Conservation (phyloP, 2,797 vertebrate genomes). For the Acipenser transmontanus region DNA sequence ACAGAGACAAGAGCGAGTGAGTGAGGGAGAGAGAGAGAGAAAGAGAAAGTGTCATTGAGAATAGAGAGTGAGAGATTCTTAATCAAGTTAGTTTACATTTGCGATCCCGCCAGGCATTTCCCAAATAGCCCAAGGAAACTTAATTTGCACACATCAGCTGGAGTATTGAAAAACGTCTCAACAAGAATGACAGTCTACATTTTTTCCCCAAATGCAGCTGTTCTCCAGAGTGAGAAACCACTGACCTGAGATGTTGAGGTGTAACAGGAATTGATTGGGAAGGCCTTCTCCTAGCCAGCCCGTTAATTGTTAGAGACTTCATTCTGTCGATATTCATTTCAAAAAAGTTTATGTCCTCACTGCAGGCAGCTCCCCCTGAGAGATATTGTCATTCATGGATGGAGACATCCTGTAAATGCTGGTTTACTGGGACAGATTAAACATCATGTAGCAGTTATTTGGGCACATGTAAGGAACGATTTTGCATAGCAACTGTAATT, state of each 20-base stretch:
- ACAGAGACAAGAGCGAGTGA: too few species aligned
- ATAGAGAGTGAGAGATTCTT: too few species aligned
- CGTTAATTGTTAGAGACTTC: not conserved
- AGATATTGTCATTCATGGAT: not conserved
- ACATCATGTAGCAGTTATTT: not conserved
- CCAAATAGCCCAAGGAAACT: not conserved
- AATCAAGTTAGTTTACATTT: too few species aligned
- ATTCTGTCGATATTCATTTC: not conserved
- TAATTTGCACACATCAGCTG: not conserved
- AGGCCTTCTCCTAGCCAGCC: not conserved
- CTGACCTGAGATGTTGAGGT: constrained; percentile 2
- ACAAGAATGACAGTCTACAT: not conserved
- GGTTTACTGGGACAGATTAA: not conserved
- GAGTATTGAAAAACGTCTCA: not conserved
- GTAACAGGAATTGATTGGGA: not conserved
- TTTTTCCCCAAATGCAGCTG: not conserved
- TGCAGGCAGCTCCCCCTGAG: not conserved
- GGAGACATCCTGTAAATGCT: not conserved
- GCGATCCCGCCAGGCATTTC: not conserved
- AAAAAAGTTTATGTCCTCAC: not conserved
- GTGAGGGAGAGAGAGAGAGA: too few species aligned
- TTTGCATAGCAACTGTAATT: not conserved
- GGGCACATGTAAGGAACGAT: not conserved
- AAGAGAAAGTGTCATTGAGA: too few species aligned
- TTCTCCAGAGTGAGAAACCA: not conserved